Evolutionary conservation across 2,113 vertebrate genomes (phyloP).

Genomic region (Rhea americana): DNA sequence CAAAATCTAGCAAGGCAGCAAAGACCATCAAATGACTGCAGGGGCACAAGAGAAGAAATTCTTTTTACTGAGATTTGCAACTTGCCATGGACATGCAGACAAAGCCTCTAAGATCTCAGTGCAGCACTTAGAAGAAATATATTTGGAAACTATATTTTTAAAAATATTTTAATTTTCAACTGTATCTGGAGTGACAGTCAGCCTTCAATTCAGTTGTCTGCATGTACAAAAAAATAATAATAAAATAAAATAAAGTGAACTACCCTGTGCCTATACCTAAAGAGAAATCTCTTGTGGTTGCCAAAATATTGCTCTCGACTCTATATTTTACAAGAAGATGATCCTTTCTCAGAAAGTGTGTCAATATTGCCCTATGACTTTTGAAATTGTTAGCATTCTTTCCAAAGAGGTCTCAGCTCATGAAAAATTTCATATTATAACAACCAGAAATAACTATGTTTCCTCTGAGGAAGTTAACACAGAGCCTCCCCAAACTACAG

Average conservation of each 20-base stretch:
- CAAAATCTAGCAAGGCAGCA: slow-evolving; percentile 22
- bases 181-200: neutral
- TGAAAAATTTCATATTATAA: slow-evolving; percentile 10
- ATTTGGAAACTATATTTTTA: neutral
- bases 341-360: neutral
- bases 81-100: neutral
- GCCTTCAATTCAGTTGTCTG: neutral
- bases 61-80: neutral
- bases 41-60: neutral
- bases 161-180: neutral
- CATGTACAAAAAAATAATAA: neutral
- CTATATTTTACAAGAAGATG: neutral
- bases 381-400: slow-evolving; percentile 26
- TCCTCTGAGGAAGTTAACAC: slow-evolving; percentile 12
- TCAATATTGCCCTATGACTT: slow-evolving; percentile 9
- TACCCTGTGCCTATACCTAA: neutral
- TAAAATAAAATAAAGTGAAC: neutral
- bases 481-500: neutral
- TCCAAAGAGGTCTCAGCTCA: neutral
- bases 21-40: neutral
- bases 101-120: neutral
- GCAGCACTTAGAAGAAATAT: neutral
- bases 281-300: neutral
- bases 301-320: neutral
- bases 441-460: slow-evolving; percentile 19